Base-by-base conservation (phyloP, 2,888 invertebrate species). In the Xestoiulus laeticollis region DNA sequence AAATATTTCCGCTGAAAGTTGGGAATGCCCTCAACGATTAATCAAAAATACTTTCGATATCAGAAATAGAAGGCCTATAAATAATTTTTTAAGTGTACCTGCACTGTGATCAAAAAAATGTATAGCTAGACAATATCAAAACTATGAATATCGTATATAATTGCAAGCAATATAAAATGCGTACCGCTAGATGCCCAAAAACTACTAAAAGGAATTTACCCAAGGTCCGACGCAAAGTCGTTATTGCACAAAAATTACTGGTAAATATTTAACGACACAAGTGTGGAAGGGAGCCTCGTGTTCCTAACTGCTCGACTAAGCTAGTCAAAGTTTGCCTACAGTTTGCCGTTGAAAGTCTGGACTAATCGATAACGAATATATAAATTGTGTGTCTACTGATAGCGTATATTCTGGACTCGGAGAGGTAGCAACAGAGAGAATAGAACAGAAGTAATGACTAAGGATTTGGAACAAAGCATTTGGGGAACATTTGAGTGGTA, bases 71-170 rank as follows among this genome's bases (percentile, higher is more conserved):
- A 68, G 68, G 68, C 68, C 38, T 38, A 68, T 68, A 68, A 68
- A 68, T 68, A 68, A 68, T 68, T 59, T n/a, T n/a, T 68, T 68
- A 68, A 68, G 68, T 68, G 68, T 26, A 68, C 26, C 53, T 68
- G 68, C 68, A 26, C 68, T 68, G 26, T 68, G 26, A 68, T 68
- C 26, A 68, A 68, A 59, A 53, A 59, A 68, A 68, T 68, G 48
- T 68, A 26, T 10, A 26, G 48, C 16, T 26, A 26, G 12, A 68
- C 26, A 68, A 12, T 12, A 68, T n/a, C 26, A 68, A 68, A 68
- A 68, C 68, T 26, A 68, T 68, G 68, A 68, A 68, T 68, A 68
- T 68, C 26, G 26, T 68, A 68, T 68, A 68, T 68, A 12, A 38
- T 68, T 68, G 26, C 68, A 68, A 68, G 26, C 26, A 12, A n/a